Conservation (phyloP, 2,888 invertebrate species). For the Drosophila anceps region DNA sequence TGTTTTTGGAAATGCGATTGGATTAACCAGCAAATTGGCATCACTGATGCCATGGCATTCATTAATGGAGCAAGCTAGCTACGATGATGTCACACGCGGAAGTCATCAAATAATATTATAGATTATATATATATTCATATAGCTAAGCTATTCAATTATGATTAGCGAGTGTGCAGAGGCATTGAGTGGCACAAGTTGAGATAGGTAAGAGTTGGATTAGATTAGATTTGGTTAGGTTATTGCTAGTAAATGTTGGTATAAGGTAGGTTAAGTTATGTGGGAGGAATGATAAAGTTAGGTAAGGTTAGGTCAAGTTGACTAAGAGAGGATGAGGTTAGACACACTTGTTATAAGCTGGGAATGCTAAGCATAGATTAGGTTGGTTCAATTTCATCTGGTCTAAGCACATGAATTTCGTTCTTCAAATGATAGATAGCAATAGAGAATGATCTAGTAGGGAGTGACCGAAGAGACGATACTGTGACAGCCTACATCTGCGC, state of each 20-base stretch:
- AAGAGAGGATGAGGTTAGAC: background rate
- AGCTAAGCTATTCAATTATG: background rate
- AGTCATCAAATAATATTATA: conserved; percentile 1
- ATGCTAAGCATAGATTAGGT: background rate
- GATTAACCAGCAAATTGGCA: conserved; percentile 45
- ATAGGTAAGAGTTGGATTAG: background rate
- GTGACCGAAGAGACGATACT: background rate
- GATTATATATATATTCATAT: background rate
- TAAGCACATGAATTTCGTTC: no score
- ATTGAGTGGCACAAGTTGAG: background rate
- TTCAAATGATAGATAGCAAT: no score
- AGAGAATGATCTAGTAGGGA: background rate
- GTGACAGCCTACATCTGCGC: background rate
- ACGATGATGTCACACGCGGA: conserved; percentile 17
- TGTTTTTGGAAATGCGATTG: conserved; percentile 66
- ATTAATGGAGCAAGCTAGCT: conserved; percentile 13
- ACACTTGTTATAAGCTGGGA: background rate
- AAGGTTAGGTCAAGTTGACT: background rate
- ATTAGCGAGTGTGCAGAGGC: background rate
- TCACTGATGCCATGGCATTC: conserved; percentile 29
- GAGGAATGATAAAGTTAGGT: background rate
- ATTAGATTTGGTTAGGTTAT: background rate
- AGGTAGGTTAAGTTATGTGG: background rate
- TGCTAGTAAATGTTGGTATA: background rate
- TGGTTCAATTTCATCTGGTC: no score